Evolutionary conservation across 2,113 vertebrate species (phyloP).

Genomic region (Pomatorhinus ruficollis): DNA sequence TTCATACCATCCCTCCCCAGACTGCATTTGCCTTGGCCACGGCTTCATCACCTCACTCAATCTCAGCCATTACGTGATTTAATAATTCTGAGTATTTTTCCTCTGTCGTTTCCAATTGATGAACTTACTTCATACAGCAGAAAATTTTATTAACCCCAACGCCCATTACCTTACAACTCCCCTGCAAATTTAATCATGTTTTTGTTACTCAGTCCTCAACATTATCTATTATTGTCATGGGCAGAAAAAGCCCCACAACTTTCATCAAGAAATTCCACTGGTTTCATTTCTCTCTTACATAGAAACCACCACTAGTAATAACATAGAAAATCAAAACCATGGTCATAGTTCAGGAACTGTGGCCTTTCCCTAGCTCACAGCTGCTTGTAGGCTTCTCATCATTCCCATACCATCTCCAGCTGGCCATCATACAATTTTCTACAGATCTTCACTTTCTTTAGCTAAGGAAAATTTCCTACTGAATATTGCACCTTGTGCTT

Average conservation of each 20-base stretch:
- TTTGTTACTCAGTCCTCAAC: neutral
- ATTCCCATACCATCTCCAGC: too few species aligned
- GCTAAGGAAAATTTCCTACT: neutral
- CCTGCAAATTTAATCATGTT: neutral
- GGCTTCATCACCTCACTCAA: neutral
- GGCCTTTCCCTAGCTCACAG: neutral
- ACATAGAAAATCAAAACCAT: neutral
- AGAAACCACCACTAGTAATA: neutral
- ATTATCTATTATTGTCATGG: neutral
- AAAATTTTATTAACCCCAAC: neutral
- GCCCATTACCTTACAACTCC: neutral
- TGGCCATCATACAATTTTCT: neutral
- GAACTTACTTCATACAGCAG: neutral
- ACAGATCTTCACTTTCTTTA: neutral
- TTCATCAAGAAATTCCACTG: neutral
- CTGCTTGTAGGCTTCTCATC: neutral
- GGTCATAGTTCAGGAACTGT: fast-evolving
- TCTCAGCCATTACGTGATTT: neutral
- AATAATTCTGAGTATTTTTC: neutral
- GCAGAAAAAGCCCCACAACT: neutral
- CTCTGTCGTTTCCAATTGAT: neutral
- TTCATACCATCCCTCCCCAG: neutral
- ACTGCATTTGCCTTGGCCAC: neutral
- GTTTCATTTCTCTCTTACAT: neutral
- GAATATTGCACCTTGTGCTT: neutral